Conservation (phyloP, 2,113 vertebrate species). For the Hippocampus barbouri region DNA sequence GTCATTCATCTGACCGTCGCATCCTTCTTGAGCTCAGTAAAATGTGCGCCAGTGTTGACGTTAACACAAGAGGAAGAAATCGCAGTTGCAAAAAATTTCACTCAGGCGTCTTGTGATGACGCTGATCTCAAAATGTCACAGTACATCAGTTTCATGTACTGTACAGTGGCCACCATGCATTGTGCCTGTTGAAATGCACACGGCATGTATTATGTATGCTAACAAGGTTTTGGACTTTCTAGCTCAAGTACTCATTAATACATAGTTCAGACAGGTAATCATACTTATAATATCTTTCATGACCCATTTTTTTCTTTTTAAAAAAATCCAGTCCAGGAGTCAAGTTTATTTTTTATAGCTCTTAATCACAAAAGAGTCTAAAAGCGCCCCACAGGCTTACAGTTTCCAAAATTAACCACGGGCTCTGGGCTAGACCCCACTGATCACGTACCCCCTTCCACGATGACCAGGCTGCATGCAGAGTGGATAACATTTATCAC, state of each 20-base stretch:
- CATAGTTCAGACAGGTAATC: background rate
- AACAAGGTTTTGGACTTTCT: background rate
- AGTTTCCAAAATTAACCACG: no score
- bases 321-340: no score
- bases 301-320: background rate
- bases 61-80: background rate
- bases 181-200: slow-evolving; percentile 25
- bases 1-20: background rate
- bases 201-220: slow-evolving; percentile 3
- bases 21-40: slow-evolving; percentile 2
- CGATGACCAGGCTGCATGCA: no score
- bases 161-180: slow-evolving; percentile 23
- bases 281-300: background rate
- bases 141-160: slow-evolving; percentile 30
- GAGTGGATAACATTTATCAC: no score
- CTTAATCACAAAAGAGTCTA: no score
- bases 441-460: no score
- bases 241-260: background rate
- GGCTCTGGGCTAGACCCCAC: no score
- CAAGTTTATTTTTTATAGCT: no score
- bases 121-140: slow-evolving; percentile 54
- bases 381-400: no score
- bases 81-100: slow-evolving; percentile 1
- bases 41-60: background rate
- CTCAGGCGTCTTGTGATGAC: slow-evolving; percentile 11